Conservation (phyloP, 2,888 invertebrate species). For the Suillia variegata region DNA sequence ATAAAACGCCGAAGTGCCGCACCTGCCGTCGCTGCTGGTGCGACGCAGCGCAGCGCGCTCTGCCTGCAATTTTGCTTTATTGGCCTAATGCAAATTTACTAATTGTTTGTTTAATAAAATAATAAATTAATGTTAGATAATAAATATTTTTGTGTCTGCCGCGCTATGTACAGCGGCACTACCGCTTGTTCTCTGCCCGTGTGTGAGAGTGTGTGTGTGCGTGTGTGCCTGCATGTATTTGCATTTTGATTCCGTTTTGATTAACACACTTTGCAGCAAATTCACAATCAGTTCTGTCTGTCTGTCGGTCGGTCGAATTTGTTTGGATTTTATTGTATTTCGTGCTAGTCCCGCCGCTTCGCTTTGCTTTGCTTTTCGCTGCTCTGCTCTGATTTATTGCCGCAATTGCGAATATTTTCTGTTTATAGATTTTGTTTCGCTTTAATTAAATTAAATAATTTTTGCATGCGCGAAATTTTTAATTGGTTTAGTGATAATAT, state of each 20-base stretch:
- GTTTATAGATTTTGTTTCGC: not conserved
- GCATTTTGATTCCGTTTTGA: conserved; percentile 1
- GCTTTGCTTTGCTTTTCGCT: too few relatives aligned
- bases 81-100: not conserved
- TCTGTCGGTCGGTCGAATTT: too few relatives aligned
- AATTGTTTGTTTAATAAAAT: not conserved
- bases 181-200: not conserved
- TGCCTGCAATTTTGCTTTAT: not conserved
- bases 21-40: too few relatives aligned
- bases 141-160: not conserved
- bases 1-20: too few relatives aligned
- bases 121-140: conserved; percentile 4
- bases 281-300: not conserved
- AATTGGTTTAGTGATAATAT: too few relatives aligned
- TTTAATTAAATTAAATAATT: not conserved
- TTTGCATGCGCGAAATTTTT: too few relatives aligned
- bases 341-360: too few relatives aligned
- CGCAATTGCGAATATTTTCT: not conserved
- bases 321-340: too few relatives aligned
- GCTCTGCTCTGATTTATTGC: not conserved
- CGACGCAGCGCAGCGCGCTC: conserved; percentile 17
- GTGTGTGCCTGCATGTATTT: not conserved
- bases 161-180: not conserved
- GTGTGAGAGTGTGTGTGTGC: not conserved
- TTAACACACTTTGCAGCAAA: conserved; percentile 5